These are phyloP conservation scores for Itoplectis maculator DNA, from an alignment of 2,888 invertebrate genomes.

Conservation along the genomic window DNA sequence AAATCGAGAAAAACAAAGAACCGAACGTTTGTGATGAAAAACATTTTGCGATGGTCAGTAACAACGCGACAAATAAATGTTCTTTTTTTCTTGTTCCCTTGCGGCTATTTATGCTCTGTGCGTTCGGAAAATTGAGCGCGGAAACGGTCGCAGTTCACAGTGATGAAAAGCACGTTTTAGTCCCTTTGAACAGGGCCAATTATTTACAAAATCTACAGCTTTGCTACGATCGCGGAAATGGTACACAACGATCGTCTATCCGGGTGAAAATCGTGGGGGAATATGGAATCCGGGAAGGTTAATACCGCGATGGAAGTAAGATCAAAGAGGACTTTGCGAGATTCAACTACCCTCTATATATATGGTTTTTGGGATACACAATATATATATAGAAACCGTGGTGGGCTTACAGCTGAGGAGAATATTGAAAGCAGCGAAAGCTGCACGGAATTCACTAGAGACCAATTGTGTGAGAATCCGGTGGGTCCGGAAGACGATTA, in stretches of 20 bases:
- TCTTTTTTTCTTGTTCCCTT: too few species aligned
- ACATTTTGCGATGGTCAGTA: too few species aligned
- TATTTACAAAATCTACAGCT: slow-evolving; percentile 46
- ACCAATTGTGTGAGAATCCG: slow-evolving; percentile 45
- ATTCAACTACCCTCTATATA: slow-evolving; percentile 62
- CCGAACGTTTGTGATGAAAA: too few species aligned
- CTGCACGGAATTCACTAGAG: slow-evolving; percentile 48
- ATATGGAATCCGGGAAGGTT: slow-evolving; percentile 47
- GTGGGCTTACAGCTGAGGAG: neutral
- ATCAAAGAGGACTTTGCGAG: slow-evolving; percentile 68
- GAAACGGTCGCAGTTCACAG: neutral
- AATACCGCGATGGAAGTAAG: slow-evolving; percentile 66
- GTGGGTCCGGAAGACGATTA: neutral
- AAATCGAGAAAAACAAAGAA: too few species aligned
- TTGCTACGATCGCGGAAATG: slow-evolving; percentile 35
- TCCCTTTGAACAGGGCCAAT: slow-evolving; percentile 41
- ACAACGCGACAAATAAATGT: too few species aligned
- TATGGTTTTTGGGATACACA: too few species aligned
- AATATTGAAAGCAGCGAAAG: slow-evolving; percentile 38
- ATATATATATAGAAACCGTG: neutral
- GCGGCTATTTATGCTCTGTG: too few species aligned
- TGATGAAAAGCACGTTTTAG: neutral
- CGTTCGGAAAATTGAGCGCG: neutral
- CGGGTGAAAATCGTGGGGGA: neutral
- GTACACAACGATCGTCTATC: slow-evolving; percentile 26